Evolutionary conservation across 2,797 vertebrate species (phyloP).

Genomic region (Sparus aurata): DNA sequence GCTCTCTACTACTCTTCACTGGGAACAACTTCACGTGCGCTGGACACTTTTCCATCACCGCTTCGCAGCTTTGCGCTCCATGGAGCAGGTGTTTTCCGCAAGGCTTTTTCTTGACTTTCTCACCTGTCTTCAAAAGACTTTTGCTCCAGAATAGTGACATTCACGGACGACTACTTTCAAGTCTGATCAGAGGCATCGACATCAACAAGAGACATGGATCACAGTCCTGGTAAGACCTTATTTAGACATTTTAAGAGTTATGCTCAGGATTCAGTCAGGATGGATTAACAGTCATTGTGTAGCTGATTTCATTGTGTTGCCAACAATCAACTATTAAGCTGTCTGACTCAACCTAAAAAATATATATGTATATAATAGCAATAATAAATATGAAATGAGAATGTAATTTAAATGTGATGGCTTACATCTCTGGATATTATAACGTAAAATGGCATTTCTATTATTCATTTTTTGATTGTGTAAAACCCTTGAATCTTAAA

Average conservation of each 20-base stretch:
- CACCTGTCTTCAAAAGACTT: conserved; percentile 60
- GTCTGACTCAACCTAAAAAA: background rate
- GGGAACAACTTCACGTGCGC: conserved; percentile 28
- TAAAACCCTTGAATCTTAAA: background rate
- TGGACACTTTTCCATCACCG: conserved; percentile 35
- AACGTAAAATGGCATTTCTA: background rate
- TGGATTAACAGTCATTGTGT: background rate
- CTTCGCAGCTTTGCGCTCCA: conserved; percentile 38
- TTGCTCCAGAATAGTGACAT: conserved; percentile 47
- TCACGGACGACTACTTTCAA: conserved; percentile 38
- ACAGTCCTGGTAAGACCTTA: conserved; percentile 78
- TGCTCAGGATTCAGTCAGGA: conserved; percentile 3
- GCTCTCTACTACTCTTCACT: background rate
- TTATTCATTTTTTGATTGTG: background rate
- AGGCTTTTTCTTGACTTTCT: conserved; percentile 58
- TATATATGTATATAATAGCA: background rate
- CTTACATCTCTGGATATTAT: background rate
- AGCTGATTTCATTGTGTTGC: conserved; percentile 31
- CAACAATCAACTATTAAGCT: background rate
- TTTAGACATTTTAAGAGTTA: conserved; percentile 14
- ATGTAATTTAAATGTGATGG: background rate
- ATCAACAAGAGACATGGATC: conserved; percentile 80
- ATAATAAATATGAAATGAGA: background rate
- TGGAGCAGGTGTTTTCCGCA: conserved; percentile 68
- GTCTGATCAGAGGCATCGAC: conserved; percentile 25